phyloP scores from a whole-genome alignment of 2,113 vertebrate species.

The Grus americana region DNA sequence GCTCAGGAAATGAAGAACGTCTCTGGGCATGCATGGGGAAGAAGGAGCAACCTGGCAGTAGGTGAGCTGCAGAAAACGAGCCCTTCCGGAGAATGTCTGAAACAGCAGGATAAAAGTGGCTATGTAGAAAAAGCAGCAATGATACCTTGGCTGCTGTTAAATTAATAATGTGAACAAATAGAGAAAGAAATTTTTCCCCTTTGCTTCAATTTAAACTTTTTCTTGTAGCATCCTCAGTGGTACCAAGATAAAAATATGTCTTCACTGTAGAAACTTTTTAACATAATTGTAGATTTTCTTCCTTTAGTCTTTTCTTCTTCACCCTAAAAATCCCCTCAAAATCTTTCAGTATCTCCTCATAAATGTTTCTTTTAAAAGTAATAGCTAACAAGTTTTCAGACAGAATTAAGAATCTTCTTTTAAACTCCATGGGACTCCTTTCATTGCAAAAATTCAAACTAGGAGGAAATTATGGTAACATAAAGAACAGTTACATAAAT shows the following conservation, averaged over 20 bases:
- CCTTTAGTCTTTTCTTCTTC: background rate
- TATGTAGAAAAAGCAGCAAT: background rate
- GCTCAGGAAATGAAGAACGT: background rate
- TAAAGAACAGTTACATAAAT: background rate
- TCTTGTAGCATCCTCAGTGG: background rate
- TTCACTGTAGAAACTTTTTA: background rate
- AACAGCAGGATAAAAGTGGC: background rate
- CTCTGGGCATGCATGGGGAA: accelerated
- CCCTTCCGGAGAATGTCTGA: background rate
- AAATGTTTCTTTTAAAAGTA: background rate
- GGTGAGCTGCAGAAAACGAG: background rate
- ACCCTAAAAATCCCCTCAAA: background rate
- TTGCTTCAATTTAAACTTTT: background rate
- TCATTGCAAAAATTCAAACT: background rate
- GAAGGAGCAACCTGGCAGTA: background rate
- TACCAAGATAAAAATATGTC: background rate
- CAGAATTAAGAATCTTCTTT: background rate
- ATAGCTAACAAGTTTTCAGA: background rate
- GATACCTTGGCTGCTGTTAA: background rate
- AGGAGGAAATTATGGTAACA: background rate
- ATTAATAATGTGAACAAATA: background rate
- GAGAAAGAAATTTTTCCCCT: background rate
- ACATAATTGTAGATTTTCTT: background rate
- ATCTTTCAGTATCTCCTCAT: background rate
- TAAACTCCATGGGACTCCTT: background rate